Percentiles rank a stretch among this genome's conserved stretches.
These are phyloP conservation scores for Nephrotoma appendiculata DNA, from an alignment of 2,888 invertebrate species.

Conservation along the genomic window DNA sequence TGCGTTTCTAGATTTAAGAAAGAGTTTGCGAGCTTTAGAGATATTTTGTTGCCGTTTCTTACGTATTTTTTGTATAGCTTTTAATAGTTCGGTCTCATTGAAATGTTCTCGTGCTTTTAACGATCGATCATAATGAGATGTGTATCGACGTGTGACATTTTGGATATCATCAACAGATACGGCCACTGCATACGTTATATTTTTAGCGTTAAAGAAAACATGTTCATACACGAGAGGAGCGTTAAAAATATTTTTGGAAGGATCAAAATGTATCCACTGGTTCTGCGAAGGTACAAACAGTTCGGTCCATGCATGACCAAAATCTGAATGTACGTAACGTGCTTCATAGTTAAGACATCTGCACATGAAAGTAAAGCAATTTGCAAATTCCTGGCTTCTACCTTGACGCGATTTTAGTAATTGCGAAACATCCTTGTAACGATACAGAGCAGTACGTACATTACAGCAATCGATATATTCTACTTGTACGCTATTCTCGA, in stretches of 20 bases:
- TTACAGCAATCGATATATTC: conserved; percentile 44
- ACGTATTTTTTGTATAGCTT: conserved; percentile 42
- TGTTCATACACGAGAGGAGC: conserved; percentile 80
- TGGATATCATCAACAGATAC: conserved; percentile 77
- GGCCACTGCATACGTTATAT: conserved; percentile 73
- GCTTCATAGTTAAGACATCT: conserved; percentile 61
- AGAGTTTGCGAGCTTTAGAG: conserved; percentile 36
- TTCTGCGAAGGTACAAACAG: conserved; percentile 61
- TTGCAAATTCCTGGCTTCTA: conserved; percentile 97
- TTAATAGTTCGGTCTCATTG: conserved; percentile 43
- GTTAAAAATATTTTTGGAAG: conserved; percentile 82
- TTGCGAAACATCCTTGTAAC: conserved; percentile 68
- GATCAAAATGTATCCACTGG: conserved; percentile 87
- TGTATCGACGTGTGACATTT: conserved; percentile 88
- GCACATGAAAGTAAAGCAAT: conserved; percentile 74
- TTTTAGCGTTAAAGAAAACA: conserved; percentile 84
- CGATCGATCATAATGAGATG: conserved; percentile 40
- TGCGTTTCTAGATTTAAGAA: conserved; percentile 40
- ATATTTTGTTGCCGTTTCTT: conserved; percentile 39
- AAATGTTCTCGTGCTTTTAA: conserved; percentile 35
- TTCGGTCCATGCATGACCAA: conserved; percentile 97
- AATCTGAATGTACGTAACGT: conserved; percentile 57
- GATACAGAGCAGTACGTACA: conserved; percentile 54
- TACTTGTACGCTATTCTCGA: conserved; percentile 40
- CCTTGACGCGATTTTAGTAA: conserved; percentile 69